A percentile compares a stretch with the other conserved stretches of the same genome.
phyloP scores from a whole-genome alignment of 2,888 invertebrate species.

The Polymixis flavicincta region DNA sequence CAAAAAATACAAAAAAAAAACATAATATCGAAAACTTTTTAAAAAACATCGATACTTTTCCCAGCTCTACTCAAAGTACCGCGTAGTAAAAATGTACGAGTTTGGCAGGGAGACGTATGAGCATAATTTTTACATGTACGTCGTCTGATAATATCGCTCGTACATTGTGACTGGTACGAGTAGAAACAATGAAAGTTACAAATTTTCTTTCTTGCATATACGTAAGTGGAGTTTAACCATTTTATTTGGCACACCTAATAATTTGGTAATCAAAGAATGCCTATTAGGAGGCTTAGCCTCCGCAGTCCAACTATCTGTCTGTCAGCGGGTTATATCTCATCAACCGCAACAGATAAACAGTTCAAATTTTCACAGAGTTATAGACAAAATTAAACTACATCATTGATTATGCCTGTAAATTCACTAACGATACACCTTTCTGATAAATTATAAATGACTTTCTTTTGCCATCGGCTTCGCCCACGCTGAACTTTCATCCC shows the following conservation, averaged over 20 bases:
- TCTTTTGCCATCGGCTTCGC: too few relatives aligned
- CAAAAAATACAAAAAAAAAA: not conserved
- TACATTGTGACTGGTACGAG: conserved; percentile 37
- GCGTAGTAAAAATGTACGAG: conserved; percentile 55
- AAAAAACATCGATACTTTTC: conserved; percentile 35
- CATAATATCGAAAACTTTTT: conserved; percentile 29
- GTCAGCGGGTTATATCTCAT: too few relatives aligned
- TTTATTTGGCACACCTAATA: not conserved
- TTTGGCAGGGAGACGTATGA: conserved; percentile 62
- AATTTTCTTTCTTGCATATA: conserved; percentile 40
- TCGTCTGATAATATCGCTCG: conserved; percentile 40
- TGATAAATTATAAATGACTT: too few relatives aligned
- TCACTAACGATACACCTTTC: too few relatives aligned
- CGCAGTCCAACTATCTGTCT: too few relatives aligned
- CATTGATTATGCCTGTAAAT: too few relatives aligned
- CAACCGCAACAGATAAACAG: too few relatives aligned
- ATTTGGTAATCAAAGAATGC: not conserved
- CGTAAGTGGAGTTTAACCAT: not conserved
- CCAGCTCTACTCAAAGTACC: conserved; percentile 29
- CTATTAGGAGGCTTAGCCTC: too few relatives aligned
- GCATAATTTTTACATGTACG: conserved; percentile 62
- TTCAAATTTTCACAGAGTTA: too few relatives aligned
- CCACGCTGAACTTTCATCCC: too few relatives aligned
- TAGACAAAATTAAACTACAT: too few relatives aligned
- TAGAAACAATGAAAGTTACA: conserved; percentile 19